Conservation (phyloP, 2,797 vertebrate species). For the Coendou prehensilis region DNA sequence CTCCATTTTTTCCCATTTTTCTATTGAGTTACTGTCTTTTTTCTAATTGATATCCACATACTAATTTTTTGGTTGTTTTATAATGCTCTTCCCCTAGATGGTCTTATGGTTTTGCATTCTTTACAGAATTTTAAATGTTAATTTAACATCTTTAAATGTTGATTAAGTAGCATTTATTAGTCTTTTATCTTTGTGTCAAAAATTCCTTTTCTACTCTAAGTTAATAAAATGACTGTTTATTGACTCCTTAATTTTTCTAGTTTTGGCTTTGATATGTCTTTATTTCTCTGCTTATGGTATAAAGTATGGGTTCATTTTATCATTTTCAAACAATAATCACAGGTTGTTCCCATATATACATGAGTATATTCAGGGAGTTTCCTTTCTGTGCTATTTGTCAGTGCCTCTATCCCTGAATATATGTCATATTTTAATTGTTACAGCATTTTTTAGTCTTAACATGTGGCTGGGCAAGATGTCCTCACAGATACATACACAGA, state of each 20-base stretch:
- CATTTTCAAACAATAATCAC: not conserved
- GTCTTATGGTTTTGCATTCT: not conserved
- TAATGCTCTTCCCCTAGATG: not conserved
- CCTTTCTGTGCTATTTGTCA: not conserved
- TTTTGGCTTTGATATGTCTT: not conserved
- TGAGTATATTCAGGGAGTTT: not conserved
- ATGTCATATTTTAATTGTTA: not conserved
- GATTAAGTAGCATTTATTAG: not conserved
- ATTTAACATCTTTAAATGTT: slow-evolving; percentile 57
- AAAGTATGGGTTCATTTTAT: slow-evolving; percentile 24
- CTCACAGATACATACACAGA: not conserved
- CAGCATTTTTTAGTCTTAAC: not conserved
- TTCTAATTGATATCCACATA: not conserved
- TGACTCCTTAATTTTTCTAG: not conserved
- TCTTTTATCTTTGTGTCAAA: not conserved
- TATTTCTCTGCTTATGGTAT: not conserved
- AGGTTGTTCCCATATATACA: not conserved
- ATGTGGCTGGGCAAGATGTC: not conserved
- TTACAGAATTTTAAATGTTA: not conserved
- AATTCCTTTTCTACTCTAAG: not conserved
- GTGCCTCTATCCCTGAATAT: not conserved
- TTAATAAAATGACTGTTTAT: not conserved
- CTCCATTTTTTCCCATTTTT: not conserved
- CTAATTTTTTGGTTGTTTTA: not conserved
- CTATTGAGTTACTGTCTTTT: not conserved